Evolutionary conservation across 2,113 vertebrate genomes (phyloP), one percentile per base, ranked within the genome.

Genomic region (Daphoenositta chrysoptera): DNA sequence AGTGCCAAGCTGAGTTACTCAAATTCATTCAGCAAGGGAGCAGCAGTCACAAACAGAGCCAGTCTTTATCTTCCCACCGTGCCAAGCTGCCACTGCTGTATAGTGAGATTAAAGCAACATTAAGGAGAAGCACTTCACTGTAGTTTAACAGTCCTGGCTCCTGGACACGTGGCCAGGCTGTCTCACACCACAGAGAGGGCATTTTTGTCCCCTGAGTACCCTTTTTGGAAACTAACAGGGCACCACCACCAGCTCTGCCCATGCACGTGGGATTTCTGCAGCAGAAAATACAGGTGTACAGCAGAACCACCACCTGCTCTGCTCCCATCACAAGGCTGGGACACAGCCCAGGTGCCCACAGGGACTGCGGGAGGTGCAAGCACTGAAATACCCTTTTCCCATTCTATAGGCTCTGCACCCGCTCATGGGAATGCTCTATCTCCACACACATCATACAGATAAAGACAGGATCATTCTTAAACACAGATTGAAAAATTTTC

Each of bases 331-430:
- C 64, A 68, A 56, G 72, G 44, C 3, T 8, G 40, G 51, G 26
- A 47, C 22, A 48, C 13, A 56, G 72, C 13, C 58, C 42, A 63
- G 18, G 12, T 56, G 18, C 9, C 23, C 50, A 33, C 30, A 42
- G 24, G 45, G 37, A 26, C 44, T 56, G 39, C n/a, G 37, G 21
- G 37, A 81, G 21, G 12, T 35, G 13, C 47, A 83, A 45, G 5
- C 69, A 51, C 48, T 37, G 40, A 66, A 73, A 76, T n/a, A 23
- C 6, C 3, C 31, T 64, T 30, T 13, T 40, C 7, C 13, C 16
- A 40, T 77, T 40, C n/a, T 33, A 3, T 1, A 40, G 48, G 7
- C 37, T 65, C 27, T 2, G 0, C 14, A 48, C 1, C 5, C 7
- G 6, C 16, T 68, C 16, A 7, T 7, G 15, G 40, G 24, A 77